A percentile compares a stretch with the other conserved stretches of the same genome.
These are phyloP conservation scores for Cistogaster globosa DNA, from an alignment of 2,888 invertebrate species.

Conservation along the genomic window DNA sequence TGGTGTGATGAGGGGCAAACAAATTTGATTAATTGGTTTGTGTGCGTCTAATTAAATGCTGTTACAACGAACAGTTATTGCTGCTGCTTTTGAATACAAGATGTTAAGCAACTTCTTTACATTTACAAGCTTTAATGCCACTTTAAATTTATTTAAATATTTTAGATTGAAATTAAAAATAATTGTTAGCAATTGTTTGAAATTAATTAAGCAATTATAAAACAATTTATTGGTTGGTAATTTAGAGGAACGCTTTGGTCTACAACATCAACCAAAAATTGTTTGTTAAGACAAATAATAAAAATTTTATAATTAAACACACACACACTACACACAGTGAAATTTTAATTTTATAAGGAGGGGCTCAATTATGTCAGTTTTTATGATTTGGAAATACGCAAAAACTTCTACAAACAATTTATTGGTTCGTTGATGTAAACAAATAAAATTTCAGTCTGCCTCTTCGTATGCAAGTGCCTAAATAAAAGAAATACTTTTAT, in stretches of 20 bases:
- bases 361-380: too few species aligned
- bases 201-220: conserved; percentile 66
- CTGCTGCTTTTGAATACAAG: conserved; percentile 29
- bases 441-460: too few species aligned
- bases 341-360: too few species aligned
- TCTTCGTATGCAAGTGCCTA: too few species aligned
- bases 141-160: conserved; percentile 45
- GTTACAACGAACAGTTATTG: conserved; percentile 39
- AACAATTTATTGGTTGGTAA: conserved; percentile 29
- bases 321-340: too few species aligned
- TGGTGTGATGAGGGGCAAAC: conserved; percentile 67
- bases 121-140: conserved; percentile 47
- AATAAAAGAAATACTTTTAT: too few species aligned
- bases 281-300: too few species aligned
- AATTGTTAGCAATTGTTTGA: conserved; percentile 42
- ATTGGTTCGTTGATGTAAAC: too few species aligned
- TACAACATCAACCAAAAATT: too few species aligned
- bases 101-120: conserved; percentile 37
- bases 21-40: conserved; percentile 82
- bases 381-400: too few species aligned
- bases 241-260: neutral
- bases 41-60: conserved; percentile 81
- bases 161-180: conserved; percentile 33
- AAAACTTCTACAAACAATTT: too few species aligned
- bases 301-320: too few species aligned